A percentile compares a stretch with the other conserved stretches of the same genome.
Evolutionary conservation across 2,113 vertebrate species (phyloP).

Genomic region (Cyprinodon brontotheroides): DNA sequence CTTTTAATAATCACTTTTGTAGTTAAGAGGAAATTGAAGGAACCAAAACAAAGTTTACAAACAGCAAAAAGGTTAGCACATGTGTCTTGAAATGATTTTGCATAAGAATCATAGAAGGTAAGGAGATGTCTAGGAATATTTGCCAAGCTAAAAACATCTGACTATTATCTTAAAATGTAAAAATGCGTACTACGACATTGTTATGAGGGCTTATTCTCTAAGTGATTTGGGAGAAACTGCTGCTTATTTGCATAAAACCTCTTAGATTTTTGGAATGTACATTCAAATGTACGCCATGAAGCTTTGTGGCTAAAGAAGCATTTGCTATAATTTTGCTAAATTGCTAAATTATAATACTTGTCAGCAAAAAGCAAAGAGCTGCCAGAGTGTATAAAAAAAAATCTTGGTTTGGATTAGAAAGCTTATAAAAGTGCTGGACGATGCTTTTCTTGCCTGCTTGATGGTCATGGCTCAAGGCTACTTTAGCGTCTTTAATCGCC

Average conservation of each 20-base stretch:
- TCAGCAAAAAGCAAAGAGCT: neutral
- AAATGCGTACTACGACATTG: neutral
- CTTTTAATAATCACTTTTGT: conserved; percentile 75
- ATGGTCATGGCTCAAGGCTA: conserved; percentile 6
- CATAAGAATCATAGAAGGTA: conserved; percentile 50
- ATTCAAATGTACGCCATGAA: neutral
- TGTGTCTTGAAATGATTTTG: conserved; percentile 56
- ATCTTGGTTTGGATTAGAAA: neutral
- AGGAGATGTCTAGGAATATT: neutral
- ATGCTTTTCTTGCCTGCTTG: neutral
- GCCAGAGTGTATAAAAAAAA: neutral
- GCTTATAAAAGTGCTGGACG: neutral
- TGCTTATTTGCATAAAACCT: neutral
- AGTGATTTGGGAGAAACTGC: neutral
- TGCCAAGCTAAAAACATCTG: neutral
- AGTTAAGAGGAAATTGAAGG: conserved; percentile 63
- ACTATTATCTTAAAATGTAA: neutral
- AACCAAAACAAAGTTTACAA: conserved; percentile 62
- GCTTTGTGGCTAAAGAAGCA: neutral
- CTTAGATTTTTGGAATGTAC: neutral
- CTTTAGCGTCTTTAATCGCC: conserved; percentile 1
- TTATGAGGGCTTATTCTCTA: neutral
- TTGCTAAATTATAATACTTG: neutral
- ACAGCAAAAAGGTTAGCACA: conserved; percentile 61
- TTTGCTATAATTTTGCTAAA: neutral